phyloP scores from a whole-genome alignment of 2,888 invertebrate species.

The Apodemia mormo region DNA sequence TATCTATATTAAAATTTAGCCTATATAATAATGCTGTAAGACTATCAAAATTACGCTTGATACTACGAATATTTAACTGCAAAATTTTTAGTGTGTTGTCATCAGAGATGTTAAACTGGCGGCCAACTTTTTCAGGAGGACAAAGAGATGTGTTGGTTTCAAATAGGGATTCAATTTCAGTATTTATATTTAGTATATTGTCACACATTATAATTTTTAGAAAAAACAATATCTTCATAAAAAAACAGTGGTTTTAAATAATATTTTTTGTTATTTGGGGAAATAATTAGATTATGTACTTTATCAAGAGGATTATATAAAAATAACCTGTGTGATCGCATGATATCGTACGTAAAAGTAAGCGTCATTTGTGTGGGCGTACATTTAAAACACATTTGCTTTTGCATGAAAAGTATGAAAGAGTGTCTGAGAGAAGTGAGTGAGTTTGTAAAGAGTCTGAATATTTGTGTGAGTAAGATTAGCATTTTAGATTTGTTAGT shows the following conservation, averaged over 20 bases:
- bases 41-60: not conserved
- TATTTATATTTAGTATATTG: not conserved
- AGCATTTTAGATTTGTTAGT: not conserved
- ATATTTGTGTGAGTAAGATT: not conserved
- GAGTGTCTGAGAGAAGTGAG: not conserved
- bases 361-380: too few species aligned
- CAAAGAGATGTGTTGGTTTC: slow-evolving; percentile 18
- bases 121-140: not conserved
- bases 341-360: too few species aligned
- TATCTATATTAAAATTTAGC: too few species aligned
- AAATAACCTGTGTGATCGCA: too few species aligned
- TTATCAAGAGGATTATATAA: too few species aligned
- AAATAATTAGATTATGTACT: too few species aligned
- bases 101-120: too few species aligned
- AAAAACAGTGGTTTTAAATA: not conserved
- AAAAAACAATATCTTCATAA: not conserved
- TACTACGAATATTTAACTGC: not conserved
- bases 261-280: too few species aligned
- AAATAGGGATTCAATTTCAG: not conserved
- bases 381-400: not conserved
- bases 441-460: not conserved
- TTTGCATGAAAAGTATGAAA: not conserved
- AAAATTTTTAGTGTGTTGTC: not conserved
- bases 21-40: not conserved
- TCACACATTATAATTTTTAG: slow-evolving; percentile 1